Evolutionary conservation across 1,140 invertebrate genomes (phyloP).

Genomic region (Conus ventricosus): DNA sequence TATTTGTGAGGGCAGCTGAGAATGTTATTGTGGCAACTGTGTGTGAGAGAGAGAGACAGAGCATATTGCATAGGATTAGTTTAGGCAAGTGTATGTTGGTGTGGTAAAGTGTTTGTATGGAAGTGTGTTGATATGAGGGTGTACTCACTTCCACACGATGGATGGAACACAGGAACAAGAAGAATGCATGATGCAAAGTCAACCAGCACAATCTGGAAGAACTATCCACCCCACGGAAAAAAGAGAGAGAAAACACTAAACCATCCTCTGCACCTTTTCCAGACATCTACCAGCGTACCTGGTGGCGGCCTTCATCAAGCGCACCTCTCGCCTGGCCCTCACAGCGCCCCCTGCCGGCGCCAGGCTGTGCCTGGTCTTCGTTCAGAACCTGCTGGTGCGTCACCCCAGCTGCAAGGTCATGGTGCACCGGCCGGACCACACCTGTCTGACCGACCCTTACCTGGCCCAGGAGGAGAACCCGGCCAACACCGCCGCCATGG

Average conservation of each 20-base stretch:
- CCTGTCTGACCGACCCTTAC: slow-evolving; percentile 14
- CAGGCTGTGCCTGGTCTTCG: slow-evolving; percentile 86
- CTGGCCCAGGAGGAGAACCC: background rate
- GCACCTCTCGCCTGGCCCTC: slow-evolving; percentile 87
- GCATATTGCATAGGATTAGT: too few species aligned
- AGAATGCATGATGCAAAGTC: too few species aligned
- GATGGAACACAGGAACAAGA: too few species aligned
- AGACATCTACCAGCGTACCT: slow-evolving; percentile 93
- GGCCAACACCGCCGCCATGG: slow-evolving; percentile 83
- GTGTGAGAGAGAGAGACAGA: too few species aligned
- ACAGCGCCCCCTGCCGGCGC: slow-evolving; percentile 88
- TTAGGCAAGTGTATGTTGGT: too few species aligned
- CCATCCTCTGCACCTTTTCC: slow-evolving; percentile 35
- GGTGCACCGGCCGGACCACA: slow-evolving; percentile 78
- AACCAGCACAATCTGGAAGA: too few species aligned
- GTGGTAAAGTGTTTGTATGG: too few species aligned
- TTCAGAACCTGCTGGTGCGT: slow-evolving; percentile 90
- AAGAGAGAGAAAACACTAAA: background rate
- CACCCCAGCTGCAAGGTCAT: slow-evolving; percentile 89
- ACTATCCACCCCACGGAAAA: too few species aligned
- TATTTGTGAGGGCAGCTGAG: too few species aligned
- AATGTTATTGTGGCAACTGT: too few species aligned
- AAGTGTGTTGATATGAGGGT: too few species aligned
- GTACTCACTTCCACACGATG: too few species aligned
- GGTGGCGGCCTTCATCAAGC: slow-evolving; percentile 95